Percentiles rank a stretch among this genome's conserved stretches.
These are phyloP conservation scores for Phyllotreta striolata DNA, from an alignment of 2,888 invertebrate genomes.

Conservation along the genomic window DNA sequence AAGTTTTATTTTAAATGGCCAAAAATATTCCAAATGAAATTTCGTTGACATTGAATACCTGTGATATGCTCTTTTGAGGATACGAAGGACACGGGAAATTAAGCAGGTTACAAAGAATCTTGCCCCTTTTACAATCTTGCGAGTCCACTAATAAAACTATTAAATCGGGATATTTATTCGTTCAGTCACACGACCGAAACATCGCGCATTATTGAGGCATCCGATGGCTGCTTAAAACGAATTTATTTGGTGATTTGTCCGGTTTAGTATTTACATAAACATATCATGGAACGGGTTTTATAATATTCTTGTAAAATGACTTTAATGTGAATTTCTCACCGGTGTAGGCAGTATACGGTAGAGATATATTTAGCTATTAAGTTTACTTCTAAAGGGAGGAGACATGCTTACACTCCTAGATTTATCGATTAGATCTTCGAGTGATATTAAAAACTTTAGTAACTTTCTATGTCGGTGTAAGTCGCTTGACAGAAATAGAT, in stretches of 20 bases:
- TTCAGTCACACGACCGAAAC: conserved; percentile 16
- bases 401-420: conserved; percentile 19
- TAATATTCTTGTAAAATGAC: conserved; percentile 32
- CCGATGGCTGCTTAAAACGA: conserved; percentile 32
- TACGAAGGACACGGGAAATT: no score
- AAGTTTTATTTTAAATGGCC: conserved; percentile 8
- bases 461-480: conserved; percentile 4
- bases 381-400: conserved; percentile 20
- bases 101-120: no score
- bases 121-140: no score
- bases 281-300: conserved; percentile 33
- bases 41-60: no score
- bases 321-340: conserved; percentile 28
- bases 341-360: conserved; percentile 20
- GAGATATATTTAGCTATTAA: conserved; percentile 25
- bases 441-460: neutral
- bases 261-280: conserved; percentile 40
- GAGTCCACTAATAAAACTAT: conserved; percentile 29
- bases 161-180: conserved; percentile 27
- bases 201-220: conserved; percentile 22
- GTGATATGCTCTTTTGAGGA: no score
- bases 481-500: no score
- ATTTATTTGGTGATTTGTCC: conserved; percentile 41
- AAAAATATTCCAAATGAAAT: no score
- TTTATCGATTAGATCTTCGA: conserved; percentile 18